phyloP scores from a whole-genome alignment of 2,797 vertebrate genomes.

The Liparis tanakae region DNA sequence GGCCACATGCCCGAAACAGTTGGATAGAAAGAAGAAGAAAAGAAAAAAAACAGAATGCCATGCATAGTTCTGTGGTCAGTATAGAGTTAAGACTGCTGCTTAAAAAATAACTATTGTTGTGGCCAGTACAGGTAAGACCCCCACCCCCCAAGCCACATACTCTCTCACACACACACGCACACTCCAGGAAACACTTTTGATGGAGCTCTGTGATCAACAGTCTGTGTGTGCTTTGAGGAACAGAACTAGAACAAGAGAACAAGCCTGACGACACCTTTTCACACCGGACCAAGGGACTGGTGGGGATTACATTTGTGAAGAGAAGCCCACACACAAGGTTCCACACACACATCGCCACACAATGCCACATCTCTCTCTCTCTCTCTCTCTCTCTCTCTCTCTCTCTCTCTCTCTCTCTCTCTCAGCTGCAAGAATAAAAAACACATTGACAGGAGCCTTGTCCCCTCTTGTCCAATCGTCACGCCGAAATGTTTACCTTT shows the following conservation, averaged over 20 bases:
- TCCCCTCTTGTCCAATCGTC: conserved; percentile 74
- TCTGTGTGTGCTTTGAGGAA: conserved; percentile 51
- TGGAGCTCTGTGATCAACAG: conserved; percentile 48
- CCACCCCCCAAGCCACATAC: not conserved
- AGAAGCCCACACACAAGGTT: conserved; percentile 46
- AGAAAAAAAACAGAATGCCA: not conserved
- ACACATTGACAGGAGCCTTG: conserved; percentile 76
- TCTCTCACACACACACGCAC: not conserved
- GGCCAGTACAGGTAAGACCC: conserved; percentile 16
- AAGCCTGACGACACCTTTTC: conserved; percentile 68
- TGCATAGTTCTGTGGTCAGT: not conserved
- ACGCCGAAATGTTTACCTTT: conserved; percentile 80
- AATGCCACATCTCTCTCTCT: conserved; percentile 59
- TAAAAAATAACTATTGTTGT: not conserved
- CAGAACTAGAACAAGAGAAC: conserved; percentile 60
- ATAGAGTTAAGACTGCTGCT: not conserved
- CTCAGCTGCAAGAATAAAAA: conserved; percentile 67
- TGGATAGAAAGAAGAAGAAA: not conserved
- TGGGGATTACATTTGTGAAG: conserved; percentile 78
- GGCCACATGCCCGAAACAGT: conserved; percentile 7
- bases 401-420: conserved; percentile 70
- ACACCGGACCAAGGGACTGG: conserved; percentile 62
- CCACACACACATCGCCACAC: conserved; percentile 45
- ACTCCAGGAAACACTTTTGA: conserved; percentile 21
- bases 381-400: conserved; percentile 69